Evolutionary conservation across 2,113 vertebrate species (phyloP), one percentile per base, ranked within the genome.

Genomic region (Ceratotherium simum): DNA sequence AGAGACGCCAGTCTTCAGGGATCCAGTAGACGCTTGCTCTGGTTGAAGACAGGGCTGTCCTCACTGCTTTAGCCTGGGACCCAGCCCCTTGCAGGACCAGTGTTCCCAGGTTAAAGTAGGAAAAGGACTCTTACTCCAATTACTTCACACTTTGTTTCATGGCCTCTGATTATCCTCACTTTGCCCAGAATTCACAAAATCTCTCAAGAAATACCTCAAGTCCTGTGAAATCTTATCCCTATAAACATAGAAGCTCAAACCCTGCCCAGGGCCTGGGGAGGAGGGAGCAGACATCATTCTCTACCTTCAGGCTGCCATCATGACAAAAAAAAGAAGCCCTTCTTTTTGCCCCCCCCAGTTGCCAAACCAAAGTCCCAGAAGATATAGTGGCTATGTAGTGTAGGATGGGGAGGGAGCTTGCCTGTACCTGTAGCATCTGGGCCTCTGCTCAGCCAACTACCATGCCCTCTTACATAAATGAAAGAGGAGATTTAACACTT

Each of bases 181-280:
- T 96, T 79, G 16, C 7, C 25, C 33, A 36, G 25, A 83, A 58
- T 89, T 18, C 23, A 91, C 20, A 31, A 56, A 78, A 80, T 90
- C 48, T 83, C 76, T 60, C 51, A 75, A 62, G 85, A 86, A 87
- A 70, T 20, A 81, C 10, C 6, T 13, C 2, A 6, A 33, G 5
- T 76, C 31, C 29, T 87, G 8, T 94, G 14, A 58, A 4, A 36
- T 81, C 23, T 88, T 95, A 18, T 60, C 1, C 9, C 11, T 72
- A 0, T 39, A 69, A 39, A 39, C 9, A 7, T 3, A 69, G 51
- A 80, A 6, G 25, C 33, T 90, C 16, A 46, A 78, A 56, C 8
- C 7, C 46, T 83, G 6, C 9, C 21, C 67, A 4, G 54, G 42
- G 18, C 25, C 3, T 65, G 48, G 81, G 27, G 6, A 93, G n/a